These are phyloP conservation scores for Oryzias dopingdopingensis DNA, from an alignment of 2,797 vertebrate genomes.

Conservation along the genomic window DNA sequence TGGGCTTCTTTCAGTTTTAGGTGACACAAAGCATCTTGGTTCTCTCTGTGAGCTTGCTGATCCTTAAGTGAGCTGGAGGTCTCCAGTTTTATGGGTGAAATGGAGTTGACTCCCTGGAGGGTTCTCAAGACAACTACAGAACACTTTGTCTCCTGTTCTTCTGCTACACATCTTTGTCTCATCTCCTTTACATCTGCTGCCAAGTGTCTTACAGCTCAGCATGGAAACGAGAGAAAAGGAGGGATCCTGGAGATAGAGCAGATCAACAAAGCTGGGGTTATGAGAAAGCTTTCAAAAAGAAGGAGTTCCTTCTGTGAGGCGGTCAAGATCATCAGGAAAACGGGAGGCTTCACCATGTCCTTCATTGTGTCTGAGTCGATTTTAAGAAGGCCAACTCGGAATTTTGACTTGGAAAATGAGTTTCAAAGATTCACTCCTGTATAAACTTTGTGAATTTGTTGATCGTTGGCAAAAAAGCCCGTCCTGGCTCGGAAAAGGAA, in stretches of 20 bases:
- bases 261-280: slow-evolving; percentile 35
- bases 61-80: slow-evolving; percentile 44
- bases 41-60: slow-evolving; percentile 35
- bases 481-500: too few relatives aligned
- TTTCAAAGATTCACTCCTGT: too few relatives aligned
- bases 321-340: slow-evolving; percentile 60
- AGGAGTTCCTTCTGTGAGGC: slow-evolving; percentile 55
- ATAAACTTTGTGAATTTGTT: too few relatives aligned
- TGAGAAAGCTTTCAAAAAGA: slow-evolving; percentile 59
- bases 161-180: slow-evolving; percentile 41
- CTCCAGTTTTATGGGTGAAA: slow-evolving; percentile 49
- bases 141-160: slow-evolving; percentile 35
- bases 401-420: neutral
- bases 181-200: slow-evolving; percentile 55
- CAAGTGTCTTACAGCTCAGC: slow-evolving; percentile 46
- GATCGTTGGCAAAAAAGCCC: too few relatives aligned
- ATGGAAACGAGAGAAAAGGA: slow-evolving; percentile 15
- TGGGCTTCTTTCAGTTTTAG: slow-evolving; percentile 13
- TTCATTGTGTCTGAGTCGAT: slow-evolving; percentile 59
- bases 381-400: slow-evolving; percentile 24
- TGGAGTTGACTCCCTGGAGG: slow-evolving; percentile 47
- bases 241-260: slow-evolving; percentile 16
- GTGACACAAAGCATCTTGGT: slow-evolving; percentile 44
- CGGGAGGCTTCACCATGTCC: slow-evolving; percentile 42
- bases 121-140: slow-evolving; percentile 45